Base-by-base conservation (phyloP, 2,888 invertebrate species). In the Sepioteuthis lessoniana region DNA sequence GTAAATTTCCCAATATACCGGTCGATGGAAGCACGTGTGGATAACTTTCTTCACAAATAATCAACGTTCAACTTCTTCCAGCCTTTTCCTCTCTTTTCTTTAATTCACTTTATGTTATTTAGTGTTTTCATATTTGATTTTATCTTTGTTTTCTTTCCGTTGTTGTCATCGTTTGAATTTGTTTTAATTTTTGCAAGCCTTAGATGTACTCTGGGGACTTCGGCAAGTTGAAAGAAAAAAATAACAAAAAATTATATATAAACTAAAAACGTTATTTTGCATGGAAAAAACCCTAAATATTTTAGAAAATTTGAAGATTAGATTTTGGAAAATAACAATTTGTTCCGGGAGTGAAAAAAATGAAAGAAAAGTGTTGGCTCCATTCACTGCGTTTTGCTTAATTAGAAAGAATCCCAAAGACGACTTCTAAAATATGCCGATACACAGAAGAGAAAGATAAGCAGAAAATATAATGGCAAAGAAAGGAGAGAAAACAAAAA, bases 1-100 rank as follows among this genome's bases (percentile, higher is more conserved):
- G 76, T 76, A n/a, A 76, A 76, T 76, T 76, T 76, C 76, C 76
- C 76, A 76, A 76, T 76, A 76, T 76, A 35, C 76, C 76, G n/a
- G 76, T 76, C 76, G 76, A 76, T 76, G 76, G n/a, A 76, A 76
- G 76, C 76, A 76, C 76, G 76, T 76, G 76, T 76, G 76, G 76
- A 76, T 76, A 76, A n/a, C 76, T 76, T n/a, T 76, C 76, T 76
- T n/a, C n/a, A 25, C 76, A 76, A 76, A 76, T 76, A 76, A 76
- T 76, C 76, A 76, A n/a, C 76, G n/a, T 76, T 76, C n/a, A 76
- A 76, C n/a, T 16, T 13, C n/a, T 76, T 76, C 7, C 76, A 76
- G 76, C 76, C 35, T 76, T 76, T 76, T n/a, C 35, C 76, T 76
- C 13, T 76, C 76, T n/a, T 76, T 76, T 16, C 76, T 76, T 76